These are phyloP conservation scores for Bagarius yarrelli DNA, from an alignment of 2,113 vertebrate genomes.

Conservation along the genomic window DNA sequence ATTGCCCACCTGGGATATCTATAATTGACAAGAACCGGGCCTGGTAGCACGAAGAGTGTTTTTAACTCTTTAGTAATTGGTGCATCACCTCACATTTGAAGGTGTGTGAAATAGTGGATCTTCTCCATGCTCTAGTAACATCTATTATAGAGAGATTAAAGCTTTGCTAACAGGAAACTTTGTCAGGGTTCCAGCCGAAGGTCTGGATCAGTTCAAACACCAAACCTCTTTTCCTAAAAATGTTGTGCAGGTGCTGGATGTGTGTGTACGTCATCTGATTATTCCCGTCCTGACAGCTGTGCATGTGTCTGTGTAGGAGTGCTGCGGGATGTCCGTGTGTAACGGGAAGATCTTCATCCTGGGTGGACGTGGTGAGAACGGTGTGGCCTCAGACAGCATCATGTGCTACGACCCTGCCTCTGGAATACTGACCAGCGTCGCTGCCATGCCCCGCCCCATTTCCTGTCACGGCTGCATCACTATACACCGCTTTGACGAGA, in stretches of 20 bases:
- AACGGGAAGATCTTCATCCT: slow-evolving; percentile 98
- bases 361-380: slow-evolving; percentile 88
- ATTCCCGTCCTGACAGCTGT: neutral
- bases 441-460: slow-evolving; percentile 94
- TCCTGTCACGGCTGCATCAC: slow-evolving; percentile 98
- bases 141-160: neutral
- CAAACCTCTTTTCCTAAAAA: neutral
- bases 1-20: too few species aligned
- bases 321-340: slow-evolving; percentile 97
- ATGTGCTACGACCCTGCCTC: slow-evolving; percentile 94
- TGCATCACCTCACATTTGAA: neutral
- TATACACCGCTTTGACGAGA: slow-evolving; percentile 95
- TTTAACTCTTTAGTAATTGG: neutral
- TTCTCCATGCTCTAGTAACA: neutral
- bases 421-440: slow-evolving; percentile 92
- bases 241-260: neutral
- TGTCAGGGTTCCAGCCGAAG: too few species aligned
- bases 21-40: too few species aligned
- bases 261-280: too few species aligned
- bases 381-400: slow-evolving; percentile 92
- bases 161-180: too few species aligned
- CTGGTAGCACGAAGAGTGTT: too few species aligned
- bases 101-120: neutral
- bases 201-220: neutral
- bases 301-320: slow-evolving; percentile 78